phyloP scores from a whole-genome alignment of 2,888 invertebrate genomes.

The Nymphalis urticae region DNA sequence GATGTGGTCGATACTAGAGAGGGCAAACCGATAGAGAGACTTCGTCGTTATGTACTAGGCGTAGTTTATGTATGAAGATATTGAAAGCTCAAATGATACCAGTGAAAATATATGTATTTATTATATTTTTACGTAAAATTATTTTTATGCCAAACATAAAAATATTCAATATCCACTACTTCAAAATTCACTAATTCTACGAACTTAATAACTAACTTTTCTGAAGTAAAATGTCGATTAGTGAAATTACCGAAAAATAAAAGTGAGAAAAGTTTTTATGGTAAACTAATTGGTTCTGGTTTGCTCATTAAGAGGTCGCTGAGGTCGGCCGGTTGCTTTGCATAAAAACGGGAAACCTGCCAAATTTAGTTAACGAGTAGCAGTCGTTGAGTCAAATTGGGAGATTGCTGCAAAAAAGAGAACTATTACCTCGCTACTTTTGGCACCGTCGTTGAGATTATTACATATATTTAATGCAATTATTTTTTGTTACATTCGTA shows the following conservation, averaged over 20 bases:
- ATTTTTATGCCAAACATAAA: too few relatives aligned
- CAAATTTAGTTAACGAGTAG: constrained; percentile 34
- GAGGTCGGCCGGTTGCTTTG: constrained; percentile 27
- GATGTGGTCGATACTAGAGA: too few relatives aligned
- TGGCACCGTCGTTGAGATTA: constrained; percentile 17
- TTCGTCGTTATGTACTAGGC: too few relatives aligned
- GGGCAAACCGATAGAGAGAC: too few relatives aligned
- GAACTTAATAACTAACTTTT: not conserved
- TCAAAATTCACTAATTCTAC: not conserved
- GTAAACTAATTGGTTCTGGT: constrained; percentile 35
- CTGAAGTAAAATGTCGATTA: not conserved
- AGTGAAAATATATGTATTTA: too few relatives aligned
- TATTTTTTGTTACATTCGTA: not conserved
- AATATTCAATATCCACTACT: not conserved
- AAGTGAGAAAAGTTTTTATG: constrained; percentile 21
- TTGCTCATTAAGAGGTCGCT: constrained; percentile 32
- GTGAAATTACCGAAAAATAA: not conserved
- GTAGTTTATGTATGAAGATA: too few relatives aligned
- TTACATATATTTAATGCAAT: constrained; percentile 1
- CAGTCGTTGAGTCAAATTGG: constrained; percentile 34
- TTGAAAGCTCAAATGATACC: too few relatives aligned
- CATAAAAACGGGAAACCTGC: constrained; percentile 37
- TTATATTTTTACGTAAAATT: too few relatives aligned
- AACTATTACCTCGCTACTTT: constrained; percentile 15
- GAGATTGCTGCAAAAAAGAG: constrained; percentile 31